Evolutionary conservation across 2,888 invertebrate species (phyloP).

Genomic region (Mesorhabditis spiculigera): DNA sequence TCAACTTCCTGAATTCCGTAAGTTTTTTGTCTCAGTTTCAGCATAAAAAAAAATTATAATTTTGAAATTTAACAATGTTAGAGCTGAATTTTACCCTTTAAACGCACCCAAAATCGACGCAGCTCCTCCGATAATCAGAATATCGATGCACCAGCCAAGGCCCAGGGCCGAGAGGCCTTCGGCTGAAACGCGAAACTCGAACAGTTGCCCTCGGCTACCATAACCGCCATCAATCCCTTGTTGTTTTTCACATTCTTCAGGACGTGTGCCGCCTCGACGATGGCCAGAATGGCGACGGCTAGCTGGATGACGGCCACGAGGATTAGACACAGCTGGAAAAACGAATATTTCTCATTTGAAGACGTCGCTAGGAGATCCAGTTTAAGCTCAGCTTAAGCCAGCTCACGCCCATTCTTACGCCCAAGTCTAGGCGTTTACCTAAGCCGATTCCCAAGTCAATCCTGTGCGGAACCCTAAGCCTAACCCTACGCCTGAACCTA

Average conservation of each 20-base stretch:
- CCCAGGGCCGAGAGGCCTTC: background rate
- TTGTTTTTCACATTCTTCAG: background rate
- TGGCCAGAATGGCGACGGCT: background rate
- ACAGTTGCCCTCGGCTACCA: background rate
- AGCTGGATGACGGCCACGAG: conserved; percentile 2
- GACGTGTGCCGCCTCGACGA: conserved; percentile 1
- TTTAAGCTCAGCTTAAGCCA: too few species aligned
- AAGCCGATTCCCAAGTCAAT: too few species aligned
- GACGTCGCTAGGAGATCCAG: too few species aligned
- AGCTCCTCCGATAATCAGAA: background rate
- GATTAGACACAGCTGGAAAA: background rate
- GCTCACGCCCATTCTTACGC: too few species aligned
- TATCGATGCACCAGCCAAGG: conserved; percentile 6
- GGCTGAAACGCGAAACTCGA: background rate
- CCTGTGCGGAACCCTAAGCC: too few species aligned
- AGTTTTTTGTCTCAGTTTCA: background rate
- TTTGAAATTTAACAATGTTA: background rate
- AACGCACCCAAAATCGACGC: background rate
- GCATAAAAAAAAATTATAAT: too few species aligned
- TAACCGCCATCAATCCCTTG: background rate
- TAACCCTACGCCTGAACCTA: too few species aligned
- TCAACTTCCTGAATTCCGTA: background rate
- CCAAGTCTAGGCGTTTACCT: too few species aligned
- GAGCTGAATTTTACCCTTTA: background rate
- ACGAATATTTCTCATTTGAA: background rate